Base-by-base conservation (phyloP, 2,888 invertebrate species). In the Itoplectis maculator region DNA sequence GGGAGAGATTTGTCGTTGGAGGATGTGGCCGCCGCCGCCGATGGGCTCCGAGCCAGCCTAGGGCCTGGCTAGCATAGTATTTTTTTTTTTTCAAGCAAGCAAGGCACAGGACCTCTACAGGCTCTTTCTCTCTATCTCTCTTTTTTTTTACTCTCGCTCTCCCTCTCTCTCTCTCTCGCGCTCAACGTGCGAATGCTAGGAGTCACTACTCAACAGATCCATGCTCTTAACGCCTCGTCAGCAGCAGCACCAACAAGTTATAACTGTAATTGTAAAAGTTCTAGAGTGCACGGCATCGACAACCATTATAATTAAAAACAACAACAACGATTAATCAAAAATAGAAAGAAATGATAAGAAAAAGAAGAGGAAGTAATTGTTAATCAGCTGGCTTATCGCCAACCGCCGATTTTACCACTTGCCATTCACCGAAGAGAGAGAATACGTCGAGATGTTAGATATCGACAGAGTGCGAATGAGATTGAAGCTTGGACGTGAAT, bases 211-310 rank as follows among this genome's bases (percentile, higher is more conserved):
- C 87, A 90, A 89, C 86, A 87, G 90, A 88, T 89, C 88, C 90
- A 89, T 90, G 88, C 88, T 90, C 88, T 89, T 89, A 88, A 87
- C 87, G 84, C 87, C 90, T 87, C 89, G 91, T 92, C 91, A 92
- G 90, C 92, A 92, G 91, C 92, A 90, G 91, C 92, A 92, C 91
- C 92, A 92, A 90, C 89, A 91, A 89, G 91, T 92, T 91, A 92
- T 87, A 88, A 91, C 92, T 92, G 91, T 85, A 92, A 91, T 88
- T 88, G 15, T n/a, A 91, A 91, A 92, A 90, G 82, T 77, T 82
- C 86, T 85, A 86, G 81, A 85, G 82, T 86, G 83, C 85, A 81
- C 70, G 66, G 73, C 72, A 75, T 83, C 70, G 73, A 72, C 70
- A 69, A 75, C 51, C 47, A 69, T 54, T 56, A 78, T 78, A 20